Percentiles rank a stretch among this genome's conserved stretches.
phyloP scores from a whole-genome alignment of 2,888 invertebrate species.

The Miltochrista miniata region DNA sequence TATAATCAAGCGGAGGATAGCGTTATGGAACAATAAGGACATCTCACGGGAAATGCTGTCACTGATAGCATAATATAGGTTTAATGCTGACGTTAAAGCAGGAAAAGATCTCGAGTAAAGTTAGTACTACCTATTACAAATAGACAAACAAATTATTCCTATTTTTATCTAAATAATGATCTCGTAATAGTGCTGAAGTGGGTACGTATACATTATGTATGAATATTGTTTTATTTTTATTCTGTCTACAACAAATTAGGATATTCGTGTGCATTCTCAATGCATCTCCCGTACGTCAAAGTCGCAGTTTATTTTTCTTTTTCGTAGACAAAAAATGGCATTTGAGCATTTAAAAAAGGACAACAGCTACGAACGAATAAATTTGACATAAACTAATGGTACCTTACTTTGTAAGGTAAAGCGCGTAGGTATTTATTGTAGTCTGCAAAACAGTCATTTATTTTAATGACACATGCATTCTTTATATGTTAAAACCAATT shows the following conservation, averaged over 20 bases:
- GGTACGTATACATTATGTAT: neutral
- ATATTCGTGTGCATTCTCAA: constrained; percentile 27
- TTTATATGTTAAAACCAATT: neutral
- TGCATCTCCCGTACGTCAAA: constrained; percentile 30
- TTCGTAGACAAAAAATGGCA: constrained; percentile 53
- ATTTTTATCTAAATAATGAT: no score
- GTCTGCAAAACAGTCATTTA: constrained; percentile 11
- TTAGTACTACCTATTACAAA: no score
- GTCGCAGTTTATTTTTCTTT: constrained; percentile 22
- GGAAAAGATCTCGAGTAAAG: no score
- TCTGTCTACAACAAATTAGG: constrained; percentile 33
- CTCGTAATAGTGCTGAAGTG: no score
- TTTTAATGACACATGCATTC: constrained; percentile 1
- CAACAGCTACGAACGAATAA: constrained; percentile 53
- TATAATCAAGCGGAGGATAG: no score
- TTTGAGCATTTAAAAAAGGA: constrained; percentile 51
- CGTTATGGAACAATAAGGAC: no score
- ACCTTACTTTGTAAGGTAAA: constrained; percentile 27
- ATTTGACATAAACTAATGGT: constrained; percentile 61
- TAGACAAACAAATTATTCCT: no score
- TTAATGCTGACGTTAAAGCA: no score
- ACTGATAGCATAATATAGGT: no score
- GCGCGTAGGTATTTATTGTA: constrained; percentile 17
- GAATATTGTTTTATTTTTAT: constrained; percentile 8
- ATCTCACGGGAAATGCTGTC: no score